Base-by-base conservation (phyloP, 2,113 vertebrate species). In the Hemicordylus capensis region DNA sequence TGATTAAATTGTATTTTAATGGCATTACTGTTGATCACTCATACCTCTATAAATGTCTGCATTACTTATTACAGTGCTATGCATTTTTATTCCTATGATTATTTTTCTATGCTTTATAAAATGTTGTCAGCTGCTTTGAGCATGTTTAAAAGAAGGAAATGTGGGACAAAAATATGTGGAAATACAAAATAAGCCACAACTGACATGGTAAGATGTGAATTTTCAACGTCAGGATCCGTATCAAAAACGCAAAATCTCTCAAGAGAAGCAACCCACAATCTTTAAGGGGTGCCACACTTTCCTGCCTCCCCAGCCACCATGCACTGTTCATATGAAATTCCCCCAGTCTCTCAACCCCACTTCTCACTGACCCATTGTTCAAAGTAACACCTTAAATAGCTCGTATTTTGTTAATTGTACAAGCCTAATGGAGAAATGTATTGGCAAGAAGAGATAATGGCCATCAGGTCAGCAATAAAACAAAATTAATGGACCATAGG, bases 381-480 rank as follows among this genome's bases (percentile, higher is more conserved):
- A 89, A 89, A 92, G 92, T 87, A 90, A 90, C 89, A 91, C 34
- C 86, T 74, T 70, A 90, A 93, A 90, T 86, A 66, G 89, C 94
- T 92, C 89, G 4, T 61, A 82, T 90, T 96, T 91, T 90, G 94
- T 93, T 96, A 97, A 96, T 96, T 96, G 96, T 93, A 95, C 92
- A 90, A 96, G 95, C 92, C 95, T 96, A 96, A 96, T 95, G 95
- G 96, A 94, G 95, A 94, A 96, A 96, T 91, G 95, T 89, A 88
- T 95, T 92, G 93, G 95, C 87, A 93, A 94, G 93, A 93, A 96
- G 92, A 92, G 94, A 91, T 96, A 96, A 97, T 93, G 94, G 94
- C 95, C 95, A 96, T 95, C 94, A 96, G 96, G 95, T 89, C 95
- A 91, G 96, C 94, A 93, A 97, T 97, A 97, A 96, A 97, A 91